Percentiles rank a stretch among this genome's conserved stretches.
These are phyloP conservation scores for Forbesichthys agassizii DNA, from an alignment of 2,113 vertebrate species.

Conservation along the genomic window DNA sequence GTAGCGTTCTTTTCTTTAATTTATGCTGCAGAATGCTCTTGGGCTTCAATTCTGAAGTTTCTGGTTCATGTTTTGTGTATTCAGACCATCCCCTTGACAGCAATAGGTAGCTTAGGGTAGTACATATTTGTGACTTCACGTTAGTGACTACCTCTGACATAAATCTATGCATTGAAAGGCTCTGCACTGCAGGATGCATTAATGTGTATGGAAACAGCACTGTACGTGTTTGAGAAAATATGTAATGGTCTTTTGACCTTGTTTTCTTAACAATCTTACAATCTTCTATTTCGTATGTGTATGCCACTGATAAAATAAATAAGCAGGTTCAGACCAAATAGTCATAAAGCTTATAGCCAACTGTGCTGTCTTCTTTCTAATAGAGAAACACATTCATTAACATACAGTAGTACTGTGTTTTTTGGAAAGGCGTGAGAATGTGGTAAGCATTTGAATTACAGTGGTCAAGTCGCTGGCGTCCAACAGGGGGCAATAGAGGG, in stretches of 20 bases:
- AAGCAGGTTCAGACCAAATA: no score
- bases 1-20: constrained; percentile 54
- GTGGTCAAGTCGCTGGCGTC: constrained; percentile 55
- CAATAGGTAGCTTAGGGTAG: constrained; percentile 6
- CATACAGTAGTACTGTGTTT: background rate
- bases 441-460: constrained; percentile 39
- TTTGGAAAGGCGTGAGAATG: background rate
- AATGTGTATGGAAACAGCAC: constrained; percentile 15
- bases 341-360: background rate
- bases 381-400: background rate
- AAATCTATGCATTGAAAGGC: constrained; percentile 5
- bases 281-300: no score
- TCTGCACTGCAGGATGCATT: background rate
- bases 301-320: no score
- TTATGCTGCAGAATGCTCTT: constrained; percentile 49
- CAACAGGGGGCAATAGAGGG: constrained; percentile 60
- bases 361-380: background rate
- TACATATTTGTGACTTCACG: constrained; percentile 19
- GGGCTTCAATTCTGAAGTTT: constrained; percentile 67
- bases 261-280: no score
- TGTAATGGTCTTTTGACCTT: background rate
- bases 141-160: constrained; percentile 21
- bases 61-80: constrained; percentile 62
- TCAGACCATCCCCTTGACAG: constrained; percentile 21
- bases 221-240: constrained; percentile 28